Conservation (phyloP, 2,888 invertebrate genomes). For the Leptinotarsa haldemani region DNA sequence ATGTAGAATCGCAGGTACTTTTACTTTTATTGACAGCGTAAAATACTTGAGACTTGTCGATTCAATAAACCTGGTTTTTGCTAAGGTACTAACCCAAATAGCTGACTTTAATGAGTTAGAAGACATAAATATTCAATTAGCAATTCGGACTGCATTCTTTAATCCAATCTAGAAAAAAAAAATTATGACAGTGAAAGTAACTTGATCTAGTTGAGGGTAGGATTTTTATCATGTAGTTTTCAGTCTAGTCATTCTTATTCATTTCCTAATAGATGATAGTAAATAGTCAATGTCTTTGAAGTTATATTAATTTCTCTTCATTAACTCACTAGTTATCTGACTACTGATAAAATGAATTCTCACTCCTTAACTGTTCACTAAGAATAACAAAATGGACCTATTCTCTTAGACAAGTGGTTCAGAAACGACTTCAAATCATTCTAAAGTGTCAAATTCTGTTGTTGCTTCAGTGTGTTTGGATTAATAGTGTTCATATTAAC, state of each 20-base stretch:
- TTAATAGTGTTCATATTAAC: too few species aligned
- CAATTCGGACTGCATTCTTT: slow-evolving; percentile 11
- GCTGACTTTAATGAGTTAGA: slow-evolving; percentile 9
- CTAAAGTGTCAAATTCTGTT: too few species aligned
- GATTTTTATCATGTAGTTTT: not conserved
- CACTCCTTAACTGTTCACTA: too few species aligned
- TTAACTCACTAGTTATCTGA: too few species aligned
- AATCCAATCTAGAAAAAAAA: not conserved
- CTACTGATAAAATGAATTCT: too few species aligned
- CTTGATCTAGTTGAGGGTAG: not conserved
- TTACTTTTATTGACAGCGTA: slow-evolving; percentile 10
- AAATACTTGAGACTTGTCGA: slow-evolving; percentile 8
- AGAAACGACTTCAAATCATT: too few species aligned
- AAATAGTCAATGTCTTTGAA: too few species aligned
- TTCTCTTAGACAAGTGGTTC: too few species aligned
- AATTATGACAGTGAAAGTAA: slow-evolving; percentile 3
- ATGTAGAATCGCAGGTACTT: not conserved
- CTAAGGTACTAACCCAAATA: slow-evolving; percentile 11
- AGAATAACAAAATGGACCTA: too few species aligned
- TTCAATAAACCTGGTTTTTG: slow-evolving; percentile 17
- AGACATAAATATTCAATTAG: slow-evolving; percentile 1
- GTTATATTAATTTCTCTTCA: too few species aligned
- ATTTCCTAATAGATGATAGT: not conserved
- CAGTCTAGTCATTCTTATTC: not conserved
- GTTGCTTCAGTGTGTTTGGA: too few species aligned